phyloP scores from a whole-genome alignment of 2,797 vertebrate genomes.

The Luscinia luscinia region DNA sequence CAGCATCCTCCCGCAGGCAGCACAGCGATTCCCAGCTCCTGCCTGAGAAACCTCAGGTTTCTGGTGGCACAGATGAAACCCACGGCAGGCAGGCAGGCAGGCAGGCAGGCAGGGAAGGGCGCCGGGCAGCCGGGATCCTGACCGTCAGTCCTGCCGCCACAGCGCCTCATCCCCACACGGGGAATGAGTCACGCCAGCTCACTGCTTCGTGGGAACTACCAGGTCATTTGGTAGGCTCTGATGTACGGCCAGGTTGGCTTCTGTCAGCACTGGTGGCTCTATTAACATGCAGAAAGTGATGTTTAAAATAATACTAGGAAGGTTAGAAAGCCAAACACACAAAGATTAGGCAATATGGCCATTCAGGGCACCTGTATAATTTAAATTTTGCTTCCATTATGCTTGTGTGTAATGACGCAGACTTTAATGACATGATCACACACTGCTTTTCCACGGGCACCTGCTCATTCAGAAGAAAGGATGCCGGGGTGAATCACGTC shows the following conservation, averaged over 20 bases:
- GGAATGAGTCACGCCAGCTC: conserved; percentile 48
- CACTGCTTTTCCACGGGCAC: not conserved
- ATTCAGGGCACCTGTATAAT: not conserved
- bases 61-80: not conserved
- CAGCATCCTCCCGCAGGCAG: not conserved
- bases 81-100: not conserved
- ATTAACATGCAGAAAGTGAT: not conserved
- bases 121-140: not conserved
- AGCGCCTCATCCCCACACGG: not conserved
- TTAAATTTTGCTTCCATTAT: conserved; percentile 51
- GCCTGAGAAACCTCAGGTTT: conserved; percentile 11
- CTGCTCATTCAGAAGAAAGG: conserved; percentile 59
- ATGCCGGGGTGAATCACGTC: conserved; percentile 21
- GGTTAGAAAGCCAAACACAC: not conserved
- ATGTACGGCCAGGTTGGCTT: not conserved
- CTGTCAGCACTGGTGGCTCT: not conserved
- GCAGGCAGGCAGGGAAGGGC: not conserved
- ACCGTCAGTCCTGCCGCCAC: fast-evolving
- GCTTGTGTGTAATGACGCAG: conserved; percentile 2
- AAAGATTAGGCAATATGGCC: not conserved
- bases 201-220: conserved; percentile 26
- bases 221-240: conserved; percentile 26
- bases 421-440: conserved; percentile 34
- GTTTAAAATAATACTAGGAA: conserved; percentile 34
- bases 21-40: not conserved